phyloP scores from a whole-genome alignment of 2,888 invertebrate genomes.

The Zonitis immaculata region DNA sequence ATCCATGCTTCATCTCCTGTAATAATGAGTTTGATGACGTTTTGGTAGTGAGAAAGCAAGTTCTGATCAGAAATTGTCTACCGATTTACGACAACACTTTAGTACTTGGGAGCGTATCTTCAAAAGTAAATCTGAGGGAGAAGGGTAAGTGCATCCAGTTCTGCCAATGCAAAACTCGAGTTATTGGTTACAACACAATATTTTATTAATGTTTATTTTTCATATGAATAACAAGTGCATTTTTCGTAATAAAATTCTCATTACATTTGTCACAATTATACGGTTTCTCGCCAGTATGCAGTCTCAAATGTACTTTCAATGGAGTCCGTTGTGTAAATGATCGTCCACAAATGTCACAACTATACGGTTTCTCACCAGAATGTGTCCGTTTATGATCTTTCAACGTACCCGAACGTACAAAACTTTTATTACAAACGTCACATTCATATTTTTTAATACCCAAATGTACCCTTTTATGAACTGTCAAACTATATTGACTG shows the following conservation, averaged over 20 bases:
- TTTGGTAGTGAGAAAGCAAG: too few relatives aligned
- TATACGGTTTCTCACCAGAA: conserved; percentile 51
- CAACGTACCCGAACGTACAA: too few relatives aligned
- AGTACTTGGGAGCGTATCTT: too few relatives aligned
- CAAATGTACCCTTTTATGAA: neutral
- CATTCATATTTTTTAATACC: too few relatives aligned
- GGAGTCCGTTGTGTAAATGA: conserved; percentile 27
- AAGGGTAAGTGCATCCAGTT: too few relatives aligned
- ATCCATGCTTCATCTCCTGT: too few relatives aligned
- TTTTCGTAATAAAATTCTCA: conserved; percentile 10
- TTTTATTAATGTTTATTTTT: neutral
- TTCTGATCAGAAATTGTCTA: too few relatives aligned
- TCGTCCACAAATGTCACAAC: conserved; percentile 38
- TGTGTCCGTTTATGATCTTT: conserved; percentile 53
- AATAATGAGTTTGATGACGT: too few relatives aligned
- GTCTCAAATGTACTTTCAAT: conserved; percentile 12
- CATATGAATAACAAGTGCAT: neutral
- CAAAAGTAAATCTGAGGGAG: too few relatives aligned
- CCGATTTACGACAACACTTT: too few relatives aligned
- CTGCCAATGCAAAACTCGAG: too few relatives aligned
- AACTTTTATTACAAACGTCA: neutral
- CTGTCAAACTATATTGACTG: conserved; percentile 49
- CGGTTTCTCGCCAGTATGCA: conserved; percentile 25
- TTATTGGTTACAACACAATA: too few relatives aligned
- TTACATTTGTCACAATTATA: conserved; percentile 18